Percentiles rank a stretch among this genome's conserved stretches.
These are phyloP conservation scores for Macrophya annulata DNA, from an alignment of 2,888 invertebrate species.

Conservation along the genomic window DNA sequence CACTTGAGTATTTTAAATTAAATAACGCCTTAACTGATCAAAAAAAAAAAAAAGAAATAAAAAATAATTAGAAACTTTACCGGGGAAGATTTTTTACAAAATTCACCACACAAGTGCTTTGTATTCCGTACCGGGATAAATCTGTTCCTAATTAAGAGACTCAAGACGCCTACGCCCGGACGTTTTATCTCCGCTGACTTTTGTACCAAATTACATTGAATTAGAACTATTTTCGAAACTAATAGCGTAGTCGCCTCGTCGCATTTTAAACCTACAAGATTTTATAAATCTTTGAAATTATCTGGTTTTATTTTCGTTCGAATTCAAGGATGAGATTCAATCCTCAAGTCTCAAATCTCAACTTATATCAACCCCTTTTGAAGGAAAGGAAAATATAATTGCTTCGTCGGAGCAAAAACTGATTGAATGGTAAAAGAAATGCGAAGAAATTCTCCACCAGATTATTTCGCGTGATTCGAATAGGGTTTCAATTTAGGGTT, in stretches of 20 bases:
- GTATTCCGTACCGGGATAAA: not conserved
- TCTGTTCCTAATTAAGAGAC: not conserved
- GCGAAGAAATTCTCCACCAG: not conserved
- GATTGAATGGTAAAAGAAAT: not conserved
- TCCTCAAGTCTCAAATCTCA: not conserved
- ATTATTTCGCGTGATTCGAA: not conserved
- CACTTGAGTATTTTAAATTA: not conserved
- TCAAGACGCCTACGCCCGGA: not conserved
- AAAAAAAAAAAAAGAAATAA: not conserved
- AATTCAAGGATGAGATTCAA: not conserved
- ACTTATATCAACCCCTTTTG: not conserved
- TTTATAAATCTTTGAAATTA: not conserved
- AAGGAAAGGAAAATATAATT: not conserved
- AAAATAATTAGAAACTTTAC: not conserved
- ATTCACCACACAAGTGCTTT: not conserved
- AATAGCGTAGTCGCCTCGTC: not conserved
- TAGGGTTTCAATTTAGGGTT: constrained; percentile 4
- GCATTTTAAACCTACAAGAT: not conserved
- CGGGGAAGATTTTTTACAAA: not conserved
- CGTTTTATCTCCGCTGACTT: not conserved
- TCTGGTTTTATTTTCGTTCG: not conserved
- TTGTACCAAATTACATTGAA: not conserved
- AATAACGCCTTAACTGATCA: not conserved
- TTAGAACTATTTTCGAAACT: constrained; percentile 9
- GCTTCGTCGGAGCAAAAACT: not conserved